Percentiles rank a stretch among this genome's conserved stretches.
Evolutionary conservation across 1,140 invertebrate genomes (phyloP).

Genomic region (Coboldia fuscipes): DNA sequence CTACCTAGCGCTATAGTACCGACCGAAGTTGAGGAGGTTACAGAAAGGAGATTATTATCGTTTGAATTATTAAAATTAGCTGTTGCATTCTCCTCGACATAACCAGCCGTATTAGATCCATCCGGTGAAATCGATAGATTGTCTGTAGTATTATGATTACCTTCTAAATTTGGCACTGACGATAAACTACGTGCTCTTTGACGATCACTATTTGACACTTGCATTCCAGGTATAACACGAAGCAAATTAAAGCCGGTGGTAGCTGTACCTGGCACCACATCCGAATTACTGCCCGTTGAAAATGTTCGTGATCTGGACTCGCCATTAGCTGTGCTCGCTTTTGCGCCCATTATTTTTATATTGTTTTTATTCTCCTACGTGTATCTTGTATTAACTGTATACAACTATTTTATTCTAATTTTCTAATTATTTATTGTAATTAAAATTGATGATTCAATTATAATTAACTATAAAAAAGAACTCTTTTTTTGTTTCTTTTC

Average conservation of each 20-base stretch:
- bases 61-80: conserved; percentile 1
- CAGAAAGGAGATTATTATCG: conserved; percentile 7
- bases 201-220: conserved; percentile 42
- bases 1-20: conserved; percentile 37
- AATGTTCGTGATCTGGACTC: conserved; percentile 53
- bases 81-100: conserved; percentile 1
- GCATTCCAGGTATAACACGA: conserved; percentile 44
- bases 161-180: conserved; percentile 55
- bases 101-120: too few relatives aligned
- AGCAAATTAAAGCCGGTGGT: conserved; percentile 47
- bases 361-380: conserved; percentile 2
- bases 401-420: too few relatives aligned
- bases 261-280: conserved; percentile 28
- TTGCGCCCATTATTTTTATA: conserved; percentile 45
- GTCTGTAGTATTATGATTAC: conserved; percentile 19
- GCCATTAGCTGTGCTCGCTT: conserved; percentile 55
- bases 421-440: too few relatives aligned
- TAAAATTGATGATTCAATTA: too few relatives aligned
- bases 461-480: too few relatives aligned
- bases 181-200: conserved; percentile 62
- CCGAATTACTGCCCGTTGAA: conserved; percentile 48
- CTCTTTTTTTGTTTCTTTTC: too few relatives aligned
- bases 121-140: too few relatives aligned
- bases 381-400: neutral
- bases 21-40: conserved; percentile 17